phyloP scores from a whole-genome alignment of 37 sponge, comb jelly and placozoan genomes.

The Corticium candelabrum region DNA sequence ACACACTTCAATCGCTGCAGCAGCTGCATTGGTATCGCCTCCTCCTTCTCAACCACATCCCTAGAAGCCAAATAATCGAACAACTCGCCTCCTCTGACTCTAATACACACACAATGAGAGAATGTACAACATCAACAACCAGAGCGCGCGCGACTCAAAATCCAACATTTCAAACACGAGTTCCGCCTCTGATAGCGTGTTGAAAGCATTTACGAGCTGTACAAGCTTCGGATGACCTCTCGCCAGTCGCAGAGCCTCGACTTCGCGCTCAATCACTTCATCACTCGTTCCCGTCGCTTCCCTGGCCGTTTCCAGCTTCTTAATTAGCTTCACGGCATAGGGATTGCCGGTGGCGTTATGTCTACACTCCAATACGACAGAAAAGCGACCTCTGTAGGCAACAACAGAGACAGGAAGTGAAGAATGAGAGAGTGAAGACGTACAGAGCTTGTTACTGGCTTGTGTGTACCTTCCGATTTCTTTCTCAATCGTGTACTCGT shows the following conservation, averaged over 20 bases:
- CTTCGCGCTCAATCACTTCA: conserved; percentile 57
- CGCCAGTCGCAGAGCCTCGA: conserved; percentile 17
- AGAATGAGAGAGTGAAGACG: neutral
- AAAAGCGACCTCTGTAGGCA: neutral
- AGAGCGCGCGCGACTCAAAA: neutral
- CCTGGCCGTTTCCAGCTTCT: neutral
- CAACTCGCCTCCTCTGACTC: too few species aligned
- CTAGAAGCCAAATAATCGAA: too few species aligned
- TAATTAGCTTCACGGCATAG: conserved; percentile 1
- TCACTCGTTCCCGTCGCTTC: neutral
- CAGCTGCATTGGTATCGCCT: too few species aligned
- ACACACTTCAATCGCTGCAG: too few species aligned
- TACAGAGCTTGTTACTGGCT: too few species aligned
- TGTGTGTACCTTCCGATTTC: neutral
- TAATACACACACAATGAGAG: too few species aligned
- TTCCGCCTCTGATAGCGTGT: neutral
- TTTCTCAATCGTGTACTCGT: neutral
- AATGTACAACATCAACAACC: too few species aligned
- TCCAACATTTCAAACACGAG: neutral
- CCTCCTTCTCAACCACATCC: too few species aligned
- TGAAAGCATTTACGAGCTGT: neutral
- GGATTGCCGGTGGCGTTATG: neutral
- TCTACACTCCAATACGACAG: neutral
- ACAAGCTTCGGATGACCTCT: neutral
- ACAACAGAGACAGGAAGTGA: neutral